Conservation (phyloP, 2,888 invertebrate genomes). For the Pachliopta kotzebuea region DNA sequence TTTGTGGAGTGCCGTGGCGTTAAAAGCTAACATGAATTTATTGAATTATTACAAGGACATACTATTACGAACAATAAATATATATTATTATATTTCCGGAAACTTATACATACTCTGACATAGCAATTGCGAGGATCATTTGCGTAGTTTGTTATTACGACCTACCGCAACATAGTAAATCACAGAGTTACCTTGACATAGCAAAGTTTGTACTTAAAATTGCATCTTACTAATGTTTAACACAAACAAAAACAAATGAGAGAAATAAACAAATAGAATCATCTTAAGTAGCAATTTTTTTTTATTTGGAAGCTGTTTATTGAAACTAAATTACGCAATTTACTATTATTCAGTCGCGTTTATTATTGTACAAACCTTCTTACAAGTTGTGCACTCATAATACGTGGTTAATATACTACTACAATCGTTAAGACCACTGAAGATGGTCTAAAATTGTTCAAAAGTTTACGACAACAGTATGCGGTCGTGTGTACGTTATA, state of each 20-base stretch:
- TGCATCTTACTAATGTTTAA: constrained; percentile 1
- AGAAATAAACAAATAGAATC: constrained; percentile 7
- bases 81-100: too few relatives aligned
- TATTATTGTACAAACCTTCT: constrained; percentile 17
- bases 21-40: too few relatives aligned
- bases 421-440: constrained; percentile 9
- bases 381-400: background rate
- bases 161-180: constrained; percentile 18
- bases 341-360: constrained; percentile 32
- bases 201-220: constrained; percentile 3
- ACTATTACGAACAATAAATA: too few relatives aligned
- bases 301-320: constrained; percentile 37
- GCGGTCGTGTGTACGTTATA: constrained; percentile 11
- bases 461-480: background rate
- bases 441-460: constrained; percentile 15
- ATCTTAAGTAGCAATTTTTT: background rate
- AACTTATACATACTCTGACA: too few relatives aligned
- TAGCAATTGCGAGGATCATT: too few relatives aligned
- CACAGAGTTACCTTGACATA: constrained; percentile 10
- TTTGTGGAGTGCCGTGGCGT: too few relatives aligned
- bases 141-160: constrained; percentile 12
- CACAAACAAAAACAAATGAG: constrained; percentile 11
- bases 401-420: constrained; percentile 1
- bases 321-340: constrained; percentile 39
- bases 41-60: too few relatives aligned